phyloP scores from a whole-genome alignment of 2,797 vertebrate species.

The Mormyrops boulengeri region DNA sequence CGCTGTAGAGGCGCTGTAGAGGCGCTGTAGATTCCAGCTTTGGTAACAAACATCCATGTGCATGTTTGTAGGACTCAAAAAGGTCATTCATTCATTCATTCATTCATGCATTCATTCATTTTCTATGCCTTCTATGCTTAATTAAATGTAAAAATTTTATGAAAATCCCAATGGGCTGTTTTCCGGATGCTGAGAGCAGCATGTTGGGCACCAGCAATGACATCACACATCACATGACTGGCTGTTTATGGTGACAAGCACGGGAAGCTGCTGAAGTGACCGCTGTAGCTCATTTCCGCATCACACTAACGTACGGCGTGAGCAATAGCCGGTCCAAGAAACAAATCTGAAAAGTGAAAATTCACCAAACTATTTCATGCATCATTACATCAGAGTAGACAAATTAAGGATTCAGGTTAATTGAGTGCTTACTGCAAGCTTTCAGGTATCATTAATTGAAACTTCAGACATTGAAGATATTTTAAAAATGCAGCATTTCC shows the following conservation, averaged over 20 bases:
- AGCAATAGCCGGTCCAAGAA: neutral
- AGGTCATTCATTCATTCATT: neutral
- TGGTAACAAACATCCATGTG: neutral
- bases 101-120: neutral
- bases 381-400: neutral
- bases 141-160: neutral
- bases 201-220: neutral
- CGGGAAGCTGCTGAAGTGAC: neutral
- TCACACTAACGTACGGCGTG: neutral
- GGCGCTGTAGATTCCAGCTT: neutral
- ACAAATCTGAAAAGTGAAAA: neutral
- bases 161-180: neutral
- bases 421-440: neutral
- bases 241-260: neutral
- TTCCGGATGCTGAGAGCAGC: neutral
- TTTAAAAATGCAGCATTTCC: neutral
- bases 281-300: neutral
- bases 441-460: neutral
- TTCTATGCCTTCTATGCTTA: neutral
- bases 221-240: neutral
- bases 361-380: neutral
- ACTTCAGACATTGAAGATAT: neutral
- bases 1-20: too few species aligned
- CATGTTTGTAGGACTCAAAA: neutral
- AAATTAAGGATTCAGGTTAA: neutral